These are phyloP conservation scores for Perodicticus potto DNA, from an alignment of 2,797 vertebrate genomes.

Conservation along the genomic window DNA sequence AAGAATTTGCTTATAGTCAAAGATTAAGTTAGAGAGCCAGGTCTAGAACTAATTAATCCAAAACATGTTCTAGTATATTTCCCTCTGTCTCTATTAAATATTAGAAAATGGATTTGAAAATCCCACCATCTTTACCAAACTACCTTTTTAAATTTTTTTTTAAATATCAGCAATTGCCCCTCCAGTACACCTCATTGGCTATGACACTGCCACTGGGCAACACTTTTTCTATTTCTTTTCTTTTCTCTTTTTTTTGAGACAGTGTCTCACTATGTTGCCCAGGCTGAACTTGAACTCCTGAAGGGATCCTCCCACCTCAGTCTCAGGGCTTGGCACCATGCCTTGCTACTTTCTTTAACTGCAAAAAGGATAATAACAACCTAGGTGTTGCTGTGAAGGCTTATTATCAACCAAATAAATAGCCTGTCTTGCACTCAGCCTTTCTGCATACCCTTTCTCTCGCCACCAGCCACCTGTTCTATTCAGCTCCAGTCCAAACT, in stretches of 20 bases:
- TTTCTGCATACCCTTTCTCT: not conserved
- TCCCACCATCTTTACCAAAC: constrained; percentile 21
- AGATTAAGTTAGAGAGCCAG: constrained; percentile 38
- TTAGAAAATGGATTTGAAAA: constrained; percentile 15
- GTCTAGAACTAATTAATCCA: constrained; percentile 3
- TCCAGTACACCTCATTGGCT: too few relatives aligned
- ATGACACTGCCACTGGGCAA: too few relatives aligned
- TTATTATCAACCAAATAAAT: not conserved
- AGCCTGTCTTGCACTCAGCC: not conserved
- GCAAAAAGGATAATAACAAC: not conserved
- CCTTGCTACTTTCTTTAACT: not conserved
- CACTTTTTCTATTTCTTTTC: too few relatives aligned
- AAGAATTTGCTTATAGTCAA: constrained; percentile 1
- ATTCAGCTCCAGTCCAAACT: not conserved
- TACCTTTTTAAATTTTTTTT: too few relatives aligned
- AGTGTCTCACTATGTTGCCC: too few relatives aligned
- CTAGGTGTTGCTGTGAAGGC: not conserved
- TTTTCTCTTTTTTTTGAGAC: too few relatives aligned
- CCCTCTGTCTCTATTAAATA: not conserved
- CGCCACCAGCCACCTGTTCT: not conserved
- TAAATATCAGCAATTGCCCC: too few relatives aligned
- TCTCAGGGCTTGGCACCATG: too few relatives aligned
- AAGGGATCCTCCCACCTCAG: too few relatives aligned
- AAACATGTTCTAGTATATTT: constrained; percentile 60
- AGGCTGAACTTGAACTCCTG: too few relatives aligned